Percentiles rank a stretch among this genome's conserved stretches.
Evolutionary conservation across 1,140 invertebrate genomes (phyloP).

Genomic region (Leptinotarsa texana): DNA sequence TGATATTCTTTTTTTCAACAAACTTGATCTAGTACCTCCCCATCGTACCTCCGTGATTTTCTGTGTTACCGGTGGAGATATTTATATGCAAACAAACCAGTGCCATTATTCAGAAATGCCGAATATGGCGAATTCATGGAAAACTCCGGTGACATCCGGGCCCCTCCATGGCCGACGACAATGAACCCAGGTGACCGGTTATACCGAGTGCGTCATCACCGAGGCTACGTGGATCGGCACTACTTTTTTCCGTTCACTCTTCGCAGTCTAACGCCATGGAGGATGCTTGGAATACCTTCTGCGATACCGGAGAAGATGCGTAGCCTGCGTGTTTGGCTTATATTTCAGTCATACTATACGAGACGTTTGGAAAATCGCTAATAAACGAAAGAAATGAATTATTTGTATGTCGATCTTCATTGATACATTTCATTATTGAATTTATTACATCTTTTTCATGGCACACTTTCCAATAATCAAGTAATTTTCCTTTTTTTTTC

Average conservation of each 20-base stretch:
- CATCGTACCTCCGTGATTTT: no score
- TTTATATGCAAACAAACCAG: background rate
- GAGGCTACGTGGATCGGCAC: background rate
- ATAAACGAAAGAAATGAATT: no score
- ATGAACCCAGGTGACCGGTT: background rate
- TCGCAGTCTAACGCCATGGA: background rate
- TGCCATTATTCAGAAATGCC: background rate
- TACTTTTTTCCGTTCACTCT: background rate
- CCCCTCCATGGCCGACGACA: background rate
- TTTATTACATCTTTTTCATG: no score
- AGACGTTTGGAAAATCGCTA: no score
- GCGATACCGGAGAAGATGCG: background rate
- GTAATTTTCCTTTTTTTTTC: no score
- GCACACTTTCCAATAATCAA: no score
- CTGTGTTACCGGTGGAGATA: no score
- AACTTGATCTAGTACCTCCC: no score
- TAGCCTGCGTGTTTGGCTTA: background rate
- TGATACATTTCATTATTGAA: no score
- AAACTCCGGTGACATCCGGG: background rate
- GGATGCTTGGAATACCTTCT: background rate
- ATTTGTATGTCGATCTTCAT: no score
- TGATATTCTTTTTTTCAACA: no score
- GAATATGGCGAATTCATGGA: background rate
- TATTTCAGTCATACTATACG: background rate
- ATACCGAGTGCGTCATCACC: background rate